Conservation (phyloP, 2,113 vertebrate genomes). For the Sapayoa aenigma region DNA sequence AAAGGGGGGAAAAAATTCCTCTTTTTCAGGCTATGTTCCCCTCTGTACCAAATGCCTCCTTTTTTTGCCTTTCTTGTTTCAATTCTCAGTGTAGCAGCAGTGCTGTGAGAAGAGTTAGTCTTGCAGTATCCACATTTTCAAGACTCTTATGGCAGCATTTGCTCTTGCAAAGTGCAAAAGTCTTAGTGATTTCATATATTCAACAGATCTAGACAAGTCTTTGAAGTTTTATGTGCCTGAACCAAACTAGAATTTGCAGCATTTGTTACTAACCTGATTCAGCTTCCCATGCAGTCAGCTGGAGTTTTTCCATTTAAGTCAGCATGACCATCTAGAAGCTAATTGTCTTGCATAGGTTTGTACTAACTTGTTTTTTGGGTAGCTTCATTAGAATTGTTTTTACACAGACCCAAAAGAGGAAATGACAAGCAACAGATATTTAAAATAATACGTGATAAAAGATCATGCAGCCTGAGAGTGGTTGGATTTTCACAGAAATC, state of each 20-base stretch:
- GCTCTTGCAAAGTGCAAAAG: neutral
- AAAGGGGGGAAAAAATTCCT: fast-evolving
- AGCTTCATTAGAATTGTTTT: neutral
- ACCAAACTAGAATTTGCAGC: neutral
- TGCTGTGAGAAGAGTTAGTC: neutral
- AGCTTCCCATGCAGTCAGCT: constrained; percentile 7
- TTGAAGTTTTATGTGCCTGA: neutral
- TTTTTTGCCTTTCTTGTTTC: neutral
- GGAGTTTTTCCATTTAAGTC: neutral
- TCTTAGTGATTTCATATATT: neutral
- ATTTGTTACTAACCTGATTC: neutral
- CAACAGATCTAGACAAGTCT: neutral
- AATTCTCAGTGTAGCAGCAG: neutral
- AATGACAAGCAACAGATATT: neutral
- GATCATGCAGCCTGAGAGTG: neutral
- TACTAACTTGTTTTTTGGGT: neutral
- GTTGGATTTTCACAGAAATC: neutral
- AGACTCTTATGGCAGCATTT: neutral
- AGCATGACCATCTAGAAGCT: neutral
- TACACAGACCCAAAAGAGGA: neutral
- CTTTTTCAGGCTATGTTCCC: neutral
- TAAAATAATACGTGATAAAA: neutral
- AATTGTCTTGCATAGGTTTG: neutral
- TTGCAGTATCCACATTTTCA: neutral
- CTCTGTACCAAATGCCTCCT: neutral